Percentiles rank a stretch among this genome's conserved stretches.
These are phyloP conservation scores for Epizoanthus illoricatus DNA, from an alignment of 92 coral and sea anemone genomes.

Conservation along the genomic window DNA sequence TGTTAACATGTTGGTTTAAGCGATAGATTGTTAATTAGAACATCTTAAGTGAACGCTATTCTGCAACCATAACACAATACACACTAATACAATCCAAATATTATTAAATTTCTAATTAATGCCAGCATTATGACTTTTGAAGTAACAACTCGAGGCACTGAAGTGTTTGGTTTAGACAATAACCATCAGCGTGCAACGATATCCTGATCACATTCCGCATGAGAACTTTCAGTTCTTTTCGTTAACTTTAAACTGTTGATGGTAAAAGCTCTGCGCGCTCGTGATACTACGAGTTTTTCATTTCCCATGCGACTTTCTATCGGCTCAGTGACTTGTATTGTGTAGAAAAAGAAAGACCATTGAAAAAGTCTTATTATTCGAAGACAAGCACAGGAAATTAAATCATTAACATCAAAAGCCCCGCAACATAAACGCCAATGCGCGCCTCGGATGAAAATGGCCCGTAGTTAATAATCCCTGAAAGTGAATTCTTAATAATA, in stretches of 20 bases:
- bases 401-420: slow-evolving; percentile 89
- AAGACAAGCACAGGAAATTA: slow-evolving; percentile 95
- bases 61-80: slow-evolving; percentile 45
- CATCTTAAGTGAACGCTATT: slow-evolving; percentile 41
- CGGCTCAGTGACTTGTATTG: slow-evolving; percentile 69
- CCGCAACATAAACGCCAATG: slow-evolving; percentile 60
- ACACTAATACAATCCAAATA: slow-evolving; percentile 65
- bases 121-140: slow-evolving; percentile 56
- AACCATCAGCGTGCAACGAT: background rate
- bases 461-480: slow-evolving; percentile 31
- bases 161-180: background rate
- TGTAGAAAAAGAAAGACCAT: slow-evolving; percentile 64
- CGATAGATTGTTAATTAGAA: slow-evolving; percentile 55
- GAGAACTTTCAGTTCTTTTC: background rate
- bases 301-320: slow-evolving; percentile 67
- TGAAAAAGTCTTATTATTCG: slow-evolving; percentile 85
- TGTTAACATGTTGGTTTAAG: slow-evolving; percentile 61
- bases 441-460: slow-evolving; percentile 45
- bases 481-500: slow-evolving; percentile 23
- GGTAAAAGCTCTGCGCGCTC: slow-evolving; percentile 22
- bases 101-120: slow-evolving; percentile 60
- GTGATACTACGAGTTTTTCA: slow-evolving; percentile 45
- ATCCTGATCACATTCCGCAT: background rate
- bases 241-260: slow-evolving; percentile 13
- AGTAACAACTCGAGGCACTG: slow-evolving; percentile 53